Conservation (phyloP, 2,888 invertebrate genomes). For the Drosophila vallismaia region DNA sequence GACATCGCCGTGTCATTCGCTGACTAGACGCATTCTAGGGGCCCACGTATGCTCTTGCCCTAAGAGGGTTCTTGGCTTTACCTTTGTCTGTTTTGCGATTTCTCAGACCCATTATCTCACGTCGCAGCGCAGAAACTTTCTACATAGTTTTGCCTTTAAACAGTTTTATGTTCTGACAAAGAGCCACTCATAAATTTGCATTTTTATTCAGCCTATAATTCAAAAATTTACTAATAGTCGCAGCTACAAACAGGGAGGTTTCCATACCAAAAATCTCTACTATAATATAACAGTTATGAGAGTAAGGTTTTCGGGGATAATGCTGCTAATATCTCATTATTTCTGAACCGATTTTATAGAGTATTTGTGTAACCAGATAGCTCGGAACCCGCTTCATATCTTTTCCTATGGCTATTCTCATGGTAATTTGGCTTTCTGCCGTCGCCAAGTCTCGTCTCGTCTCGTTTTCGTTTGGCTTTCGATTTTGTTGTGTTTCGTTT, state of each 20-base stretch:
- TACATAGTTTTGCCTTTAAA: background rate
- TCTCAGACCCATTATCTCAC: background rate
- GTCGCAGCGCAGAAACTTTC: background rate
- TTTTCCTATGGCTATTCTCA: conserved; percentile 24
- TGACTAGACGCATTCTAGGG: conserved; percentile 34
- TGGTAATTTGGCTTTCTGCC: conserved; percentile 22
- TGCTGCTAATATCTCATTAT: background rate
- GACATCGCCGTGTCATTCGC: conserved; percentile 41
- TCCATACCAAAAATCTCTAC: background rate
- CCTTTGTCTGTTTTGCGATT: conserved; percentile 1
- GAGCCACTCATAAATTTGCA: background rate
- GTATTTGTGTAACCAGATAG: background rate
- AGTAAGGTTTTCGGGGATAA: background rate
- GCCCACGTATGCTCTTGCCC: background rate
- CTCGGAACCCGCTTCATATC: background rate
- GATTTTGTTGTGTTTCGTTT: conserved; percentile 19
- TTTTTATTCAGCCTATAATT: background rate
- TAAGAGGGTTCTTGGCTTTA: background rate
- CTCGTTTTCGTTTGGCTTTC: conserved; percentile 40
- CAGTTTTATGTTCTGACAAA: background rate
- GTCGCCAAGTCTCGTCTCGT: conserved; percentile 26
- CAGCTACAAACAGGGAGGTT: background rate
- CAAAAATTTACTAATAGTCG: background rate
- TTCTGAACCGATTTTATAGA: background rate
- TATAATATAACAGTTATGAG: background rate